phyloP scores from a whole-genome alignment of 2,888 invertebrate genomes.

The Lasius platythorax region DNA sequence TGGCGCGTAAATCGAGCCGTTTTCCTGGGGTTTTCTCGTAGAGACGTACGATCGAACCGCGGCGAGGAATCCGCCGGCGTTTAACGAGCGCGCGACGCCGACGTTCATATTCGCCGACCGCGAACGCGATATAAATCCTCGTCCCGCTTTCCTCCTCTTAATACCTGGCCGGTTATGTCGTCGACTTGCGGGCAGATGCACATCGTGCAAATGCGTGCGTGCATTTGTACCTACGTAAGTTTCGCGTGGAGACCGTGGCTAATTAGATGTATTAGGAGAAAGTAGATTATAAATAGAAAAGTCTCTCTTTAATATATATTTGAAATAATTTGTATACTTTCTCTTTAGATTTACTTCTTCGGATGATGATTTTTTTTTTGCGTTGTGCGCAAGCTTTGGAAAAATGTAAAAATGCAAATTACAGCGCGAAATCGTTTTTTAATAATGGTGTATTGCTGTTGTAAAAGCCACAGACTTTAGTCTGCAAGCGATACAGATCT shows the following conservation, averaged over 20 bases:
- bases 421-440: neutral
- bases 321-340: neutral
- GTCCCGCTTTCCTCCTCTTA: conserved; percentile 46
- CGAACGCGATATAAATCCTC: conserved; percentile 52
- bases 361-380: neutral
- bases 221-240: neutral
- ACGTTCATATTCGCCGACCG: conserved; percentile 43
- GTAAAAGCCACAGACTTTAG: neutral
- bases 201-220: conserved; percentile 10
- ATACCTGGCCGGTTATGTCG: conserved; percentile 38
- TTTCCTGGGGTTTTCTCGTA: conserved; percentile 27
- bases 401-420: neutral
- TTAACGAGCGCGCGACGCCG: conserved; percentile 35
- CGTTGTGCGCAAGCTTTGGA: neutral
- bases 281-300: neutral
- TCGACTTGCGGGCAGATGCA: conserved; percentile 37
- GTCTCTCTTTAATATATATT: neutral
- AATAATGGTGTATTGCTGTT: neutral
- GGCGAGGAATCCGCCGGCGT: conserved; percentile 33
- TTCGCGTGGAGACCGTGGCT: neutral
- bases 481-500: neutral
- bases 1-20: conserved; percentile 57
- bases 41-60: conserved; percentile 38
- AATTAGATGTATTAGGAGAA: neutral
- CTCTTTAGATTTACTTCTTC: neutral